Evolutionary conservation across 2,113 vertebrate species (phyloP).

Genomic region (Clarias macrocephalus): DNA sequence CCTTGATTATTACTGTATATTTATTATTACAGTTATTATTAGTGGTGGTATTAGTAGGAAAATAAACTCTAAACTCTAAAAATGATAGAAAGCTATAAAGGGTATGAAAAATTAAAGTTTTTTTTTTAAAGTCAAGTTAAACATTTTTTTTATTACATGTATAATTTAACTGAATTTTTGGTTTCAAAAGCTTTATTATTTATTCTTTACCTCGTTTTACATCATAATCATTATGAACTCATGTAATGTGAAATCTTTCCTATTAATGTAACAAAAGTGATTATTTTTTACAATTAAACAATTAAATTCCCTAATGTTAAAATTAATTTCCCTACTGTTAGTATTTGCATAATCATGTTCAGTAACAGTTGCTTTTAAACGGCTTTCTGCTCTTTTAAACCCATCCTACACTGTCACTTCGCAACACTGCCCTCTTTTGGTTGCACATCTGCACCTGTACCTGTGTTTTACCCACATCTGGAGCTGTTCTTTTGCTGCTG

Average conservation of each 20-base stretch:
- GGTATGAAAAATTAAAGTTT: too few relatives aligned
- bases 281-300: neutral
- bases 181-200: neutral
- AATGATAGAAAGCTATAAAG: too few relatives aligned
- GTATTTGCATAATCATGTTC: neutral
- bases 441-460: constrained; percentile 2
- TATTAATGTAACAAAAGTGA: neutral
- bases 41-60: neutral
- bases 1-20: neutral
- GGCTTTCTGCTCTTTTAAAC: neutral
- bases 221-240: neutral
- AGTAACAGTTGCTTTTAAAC: neutral
- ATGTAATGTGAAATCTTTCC: neutral
- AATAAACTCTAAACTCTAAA: neutral
- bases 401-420: neutral
- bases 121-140: too few relatives aligned
- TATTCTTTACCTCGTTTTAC: neutral
- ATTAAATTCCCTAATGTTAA: too few relatives aligned
- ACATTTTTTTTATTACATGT: too few relatives aligned
- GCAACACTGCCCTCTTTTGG: constrained; percentile 29
- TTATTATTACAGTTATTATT: neutral
- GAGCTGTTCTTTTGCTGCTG: neutral
- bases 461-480: neutral
- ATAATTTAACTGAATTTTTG: neutral
- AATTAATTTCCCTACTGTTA: too few relatives aligned